Conservation (phyloP, 2,888 invertebrate species). For the Brachynemurus nebulosus region DNA sequence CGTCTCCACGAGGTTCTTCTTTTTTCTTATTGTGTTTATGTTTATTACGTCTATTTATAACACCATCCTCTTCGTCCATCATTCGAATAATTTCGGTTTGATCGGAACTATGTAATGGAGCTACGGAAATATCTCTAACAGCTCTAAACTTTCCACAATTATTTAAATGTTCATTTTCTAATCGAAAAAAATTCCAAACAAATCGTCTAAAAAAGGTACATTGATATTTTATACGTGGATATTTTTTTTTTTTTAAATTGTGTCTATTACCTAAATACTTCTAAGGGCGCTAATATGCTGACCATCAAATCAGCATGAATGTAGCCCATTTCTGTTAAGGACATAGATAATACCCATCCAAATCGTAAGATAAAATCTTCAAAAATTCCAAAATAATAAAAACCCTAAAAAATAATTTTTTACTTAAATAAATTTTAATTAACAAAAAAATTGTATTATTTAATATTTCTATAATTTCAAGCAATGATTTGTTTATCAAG, state of each 20-base stretch:
- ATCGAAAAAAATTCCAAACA: constrained; percentile 98
- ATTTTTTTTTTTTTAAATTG: neutral
- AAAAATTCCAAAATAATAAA: constrained; percentile 92
- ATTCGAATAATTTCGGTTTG: constrained; percentile 78
- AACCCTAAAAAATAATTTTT: too few relatives aligned
- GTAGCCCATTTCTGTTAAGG: constrained; percentile 64
- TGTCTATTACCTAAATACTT: constrained; percentile 63
- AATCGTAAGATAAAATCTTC: constrained; percentile 91
- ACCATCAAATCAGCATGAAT: constrained; percentile 70
- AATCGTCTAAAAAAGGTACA: constrained; percentile 67
- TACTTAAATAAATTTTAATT: too few relatives aligned
- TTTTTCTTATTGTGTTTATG: constrained; percentile 31
- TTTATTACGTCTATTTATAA: constrained; percentile 51
- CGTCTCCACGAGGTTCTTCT: constrained; percentile 23
- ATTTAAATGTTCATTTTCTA: constrained; percentile 98
- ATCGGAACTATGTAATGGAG: constrained; percentile 86
- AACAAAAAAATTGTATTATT: too few relatives aligned
- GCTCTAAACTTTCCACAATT: constrained; percentile 99
- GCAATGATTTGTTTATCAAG: too few relatives aligned
- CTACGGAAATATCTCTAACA: constrained; percentile 92
- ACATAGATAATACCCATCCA: constrained; percentile 81
- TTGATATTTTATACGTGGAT: too few relatives aligned
- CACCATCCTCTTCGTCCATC: constrained; percentile 92
- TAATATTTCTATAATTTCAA: too few relatives aligned
- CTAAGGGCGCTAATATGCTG: constrained; percentile 68